Conservation (phyloP, 2,113 vertebrate species). For the Noturus placidus region DNA sequence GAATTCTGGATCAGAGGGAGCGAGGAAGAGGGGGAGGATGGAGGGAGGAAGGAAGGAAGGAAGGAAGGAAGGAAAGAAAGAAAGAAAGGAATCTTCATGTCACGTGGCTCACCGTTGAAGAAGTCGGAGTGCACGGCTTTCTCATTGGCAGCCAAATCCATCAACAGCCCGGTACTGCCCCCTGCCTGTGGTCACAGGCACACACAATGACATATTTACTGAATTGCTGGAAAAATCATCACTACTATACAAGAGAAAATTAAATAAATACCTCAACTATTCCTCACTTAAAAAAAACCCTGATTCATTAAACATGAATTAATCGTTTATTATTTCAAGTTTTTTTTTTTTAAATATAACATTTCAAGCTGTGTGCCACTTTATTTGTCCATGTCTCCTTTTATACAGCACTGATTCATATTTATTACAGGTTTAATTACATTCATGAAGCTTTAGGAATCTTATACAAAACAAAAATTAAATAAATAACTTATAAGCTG, state of each 20-base stretch:
- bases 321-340: too few species aligned
- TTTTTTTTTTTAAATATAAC: too few species aligned
- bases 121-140: slow-evolving; percentile 95
- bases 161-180: slow-evolving; percentile 91
- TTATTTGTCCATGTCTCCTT: too few species aligned
- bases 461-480: too few species aligned
- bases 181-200: slow-evolving; percentile 79
- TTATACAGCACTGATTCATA: too few species aligned
- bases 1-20: neutral
- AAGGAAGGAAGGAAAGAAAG: neutral
- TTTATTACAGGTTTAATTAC: too few species aligned
- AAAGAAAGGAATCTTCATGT: neutral
- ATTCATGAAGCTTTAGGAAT: too few species aligned
- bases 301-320: too few species aligned
- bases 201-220: neutral
- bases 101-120: slow-evolving; percentile 82
- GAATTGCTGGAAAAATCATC: neutral
- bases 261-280: too few species aligned
- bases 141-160: slow-evolving; percentile 96
- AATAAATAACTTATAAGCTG: too few species aligned
- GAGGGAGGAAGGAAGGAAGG: too few species aligned
- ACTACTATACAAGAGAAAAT: neutral
- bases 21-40: neutral
- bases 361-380: too few species aligned
- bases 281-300: neutral